Evolutionary conservation across 2,797 vertebrate species (phyloP), one percentile per base, ranked within the genome.

Genomic region (Pantherophis vulpinus): DNA sequence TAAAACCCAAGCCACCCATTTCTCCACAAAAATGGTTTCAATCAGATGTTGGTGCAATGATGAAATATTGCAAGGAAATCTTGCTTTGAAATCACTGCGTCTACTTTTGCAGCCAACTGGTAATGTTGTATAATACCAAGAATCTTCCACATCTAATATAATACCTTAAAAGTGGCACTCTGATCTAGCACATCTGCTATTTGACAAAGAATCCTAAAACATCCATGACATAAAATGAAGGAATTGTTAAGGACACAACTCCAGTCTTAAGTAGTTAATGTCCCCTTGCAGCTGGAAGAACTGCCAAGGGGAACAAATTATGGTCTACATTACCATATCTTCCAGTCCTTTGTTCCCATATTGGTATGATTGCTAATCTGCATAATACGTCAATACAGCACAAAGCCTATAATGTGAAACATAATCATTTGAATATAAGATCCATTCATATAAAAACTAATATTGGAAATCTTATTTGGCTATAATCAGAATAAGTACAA

Each of bases 181-280:
- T 83, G 20, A 83, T 83, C 74, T 47, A 83, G 37, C 10, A 2
- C 20, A 47, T 47, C 37, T 47, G 42, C 74, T 83, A 47, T 5
- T 47, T 83, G 74, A 42, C 10, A 47, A 83, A 83, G 10, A 47
- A 47, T 83, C 20, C 74, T 20, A 47, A 47, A 25, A 42, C 27
- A 93, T 12, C 83, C 16, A 95, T 96, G 93, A 92, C 94, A 94
- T 92, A 95, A 37, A 86, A 25, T 2, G 55, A 94, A 55, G 66
- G 70, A 91, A 93, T 42, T 63, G 29, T 37, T 29, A 29, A 37
- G 86, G n/a, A 58, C 56, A 63, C n/a, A 87, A 91, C n/a, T n/a
- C 58, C 14, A 86, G 18, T 91, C 92, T 91, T 25, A 91, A 91
- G 94, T 37, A 23, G 89, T 89, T 29, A 61, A 11, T 51, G 88